These are phyloP conservation scores for Resseliella maxima DNA, from an alignment of 2,888 invertebrate species.

Conservation along the genomic window DNA sequence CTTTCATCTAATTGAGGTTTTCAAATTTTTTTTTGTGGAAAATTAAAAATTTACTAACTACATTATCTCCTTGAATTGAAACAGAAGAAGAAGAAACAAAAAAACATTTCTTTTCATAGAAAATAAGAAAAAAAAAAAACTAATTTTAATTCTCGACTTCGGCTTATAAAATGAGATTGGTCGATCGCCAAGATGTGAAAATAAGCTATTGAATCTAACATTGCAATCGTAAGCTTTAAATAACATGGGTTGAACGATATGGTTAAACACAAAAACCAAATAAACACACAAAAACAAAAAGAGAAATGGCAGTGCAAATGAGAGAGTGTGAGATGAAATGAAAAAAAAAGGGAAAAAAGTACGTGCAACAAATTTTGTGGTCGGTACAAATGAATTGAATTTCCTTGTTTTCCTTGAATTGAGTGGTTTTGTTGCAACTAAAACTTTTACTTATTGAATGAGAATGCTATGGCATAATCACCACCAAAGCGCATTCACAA, in stretches of 20 bases:
- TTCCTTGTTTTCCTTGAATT: slow-evolving; percentile 43
- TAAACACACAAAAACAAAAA: background rate
- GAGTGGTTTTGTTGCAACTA: slow-evolving; percentile 35
- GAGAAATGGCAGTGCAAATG: background rate
- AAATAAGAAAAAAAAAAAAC: too few relatives aligned
- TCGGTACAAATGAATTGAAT: slow-evolving; percentile 45
- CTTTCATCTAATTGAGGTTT: too few relatives aligned
- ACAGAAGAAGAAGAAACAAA: too few relatives aligned
- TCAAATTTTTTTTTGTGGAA: too few relatives aligned
- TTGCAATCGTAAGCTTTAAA: background rate
- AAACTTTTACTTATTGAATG: slow-evolving; percentile 33
- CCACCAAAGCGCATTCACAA: background rate
- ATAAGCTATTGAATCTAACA: background rate
- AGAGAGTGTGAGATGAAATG: background rate
- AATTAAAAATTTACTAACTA: too few relatives aligned
- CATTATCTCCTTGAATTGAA: too few relatives aligned
- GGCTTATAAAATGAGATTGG: too few relatives aligned
- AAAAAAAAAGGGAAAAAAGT: background rate
- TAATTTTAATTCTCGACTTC: too few relatives aligned
- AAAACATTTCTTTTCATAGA: too few relatives aligned
- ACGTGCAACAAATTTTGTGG: slow-evolving; percentile 46
- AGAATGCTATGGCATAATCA: background rate
- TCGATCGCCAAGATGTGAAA: background rate
- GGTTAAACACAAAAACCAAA: slow-evolving; percentile 50
- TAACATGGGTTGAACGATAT: background rate